These are phyloP conservation scores for Drosophila bocki DNA, from an alignment of 1,140 invertebrate species.

Conservation along the genomic window DNA sequence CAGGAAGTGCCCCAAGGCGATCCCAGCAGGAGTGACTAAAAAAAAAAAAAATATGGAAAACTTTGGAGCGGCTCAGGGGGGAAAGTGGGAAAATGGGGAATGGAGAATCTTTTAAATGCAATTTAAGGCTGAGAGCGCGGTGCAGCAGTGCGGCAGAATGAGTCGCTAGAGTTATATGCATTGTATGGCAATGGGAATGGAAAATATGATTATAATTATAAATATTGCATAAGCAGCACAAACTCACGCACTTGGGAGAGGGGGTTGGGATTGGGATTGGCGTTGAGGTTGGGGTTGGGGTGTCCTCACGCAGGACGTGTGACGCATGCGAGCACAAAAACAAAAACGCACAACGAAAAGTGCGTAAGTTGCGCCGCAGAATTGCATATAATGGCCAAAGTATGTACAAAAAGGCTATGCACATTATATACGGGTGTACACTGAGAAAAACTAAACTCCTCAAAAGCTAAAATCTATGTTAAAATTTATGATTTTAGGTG, in stretches of 20 bases:
- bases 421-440: constrained; percentile 22
- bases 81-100: constrained; percentile 1
- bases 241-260: constrained; percentile 31
- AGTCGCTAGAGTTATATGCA: constrained; percentile 45
- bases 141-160: constrained; percentile 52
- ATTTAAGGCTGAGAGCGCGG: constrained; percentile 53
- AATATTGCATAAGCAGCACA: constrained; percentile 62
- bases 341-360: constrained; percentile 68
- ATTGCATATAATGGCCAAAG: constrained; percentile 57
- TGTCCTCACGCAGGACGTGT: constrained; percentile 53
- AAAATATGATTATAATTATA: constrained; percentile 68
- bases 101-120: constrained; percentile 52
- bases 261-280: not conserved
- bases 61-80: constrained; percentile 8
- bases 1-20: constrained; percentile 68
- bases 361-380: constrained; percentile 66
- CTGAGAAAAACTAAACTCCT: not conserved
- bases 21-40: constrained; percentile 18
- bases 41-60: constrained; percentile 12
- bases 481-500: not conserved
- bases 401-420: constrained; percentile 24
- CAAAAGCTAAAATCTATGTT: not conserved
- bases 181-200: constrained; percentile 50
- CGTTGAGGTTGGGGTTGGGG: not conserved
- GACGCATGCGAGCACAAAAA: constrained; percentile 72